These are phyloP conservation scores for Manacus vitellinus DNA, from an alignment of 2,113 vertebrate genomes.

Conservation along the genomic window DNA sequence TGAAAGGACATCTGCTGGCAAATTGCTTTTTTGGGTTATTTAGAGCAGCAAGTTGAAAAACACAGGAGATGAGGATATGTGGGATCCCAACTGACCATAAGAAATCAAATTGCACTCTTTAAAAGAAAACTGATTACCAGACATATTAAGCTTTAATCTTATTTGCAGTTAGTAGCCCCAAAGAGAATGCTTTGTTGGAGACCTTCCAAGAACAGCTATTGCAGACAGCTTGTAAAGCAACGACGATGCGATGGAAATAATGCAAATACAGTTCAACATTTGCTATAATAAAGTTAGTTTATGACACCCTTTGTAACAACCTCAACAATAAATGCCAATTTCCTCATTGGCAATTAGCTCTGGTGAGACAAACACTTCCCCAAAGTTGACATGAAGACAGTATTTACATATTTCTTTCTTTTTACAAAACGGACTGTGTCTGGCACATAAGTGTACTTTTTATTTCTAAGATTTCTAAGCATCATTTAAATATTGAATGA, in stretches of 20 bases:
- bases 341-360: constrained; percentile 18
- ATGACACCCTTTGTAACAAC: neutral
- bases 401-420: neutral
- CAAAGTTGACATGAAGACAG: neutral
- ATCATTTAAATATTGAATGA: neutral
- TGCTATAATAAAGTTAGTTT: constrained; percentile 30
- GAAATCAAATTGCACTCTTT: constrained; percentile 55
- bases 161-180: constrained; percentile 57
- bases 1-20: constrained; percentile 41
- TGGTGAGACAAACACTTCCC: neutral
- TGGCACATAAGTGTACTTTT: neutral
- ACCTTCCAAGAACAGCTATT: constrained; percentile 46
- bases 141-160: constrained; percentile 65
- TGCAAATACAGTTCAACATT: constrained; percentile 12
- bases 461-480: constrained; percentile 14
- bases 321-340: neutral
- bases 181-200: constrained; percentile 56
- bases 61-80: neutral
- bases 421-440: neutral
- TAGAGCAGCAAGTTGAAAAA: neutral
- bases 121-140: constrained; percentile 58
- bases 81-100: constrained; percentile 42
- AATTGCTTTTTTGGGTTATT: constrained; percentile 3
- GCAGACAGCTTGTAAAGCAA: constrained; percentile 49
- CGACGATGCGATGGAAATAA: constrained; percentile 2